These are phyloP conservation scores for Vespertilio murinus DNA, from an alignment of 2,797 vertebrate species.

Conservation along the genomic window DNA sequence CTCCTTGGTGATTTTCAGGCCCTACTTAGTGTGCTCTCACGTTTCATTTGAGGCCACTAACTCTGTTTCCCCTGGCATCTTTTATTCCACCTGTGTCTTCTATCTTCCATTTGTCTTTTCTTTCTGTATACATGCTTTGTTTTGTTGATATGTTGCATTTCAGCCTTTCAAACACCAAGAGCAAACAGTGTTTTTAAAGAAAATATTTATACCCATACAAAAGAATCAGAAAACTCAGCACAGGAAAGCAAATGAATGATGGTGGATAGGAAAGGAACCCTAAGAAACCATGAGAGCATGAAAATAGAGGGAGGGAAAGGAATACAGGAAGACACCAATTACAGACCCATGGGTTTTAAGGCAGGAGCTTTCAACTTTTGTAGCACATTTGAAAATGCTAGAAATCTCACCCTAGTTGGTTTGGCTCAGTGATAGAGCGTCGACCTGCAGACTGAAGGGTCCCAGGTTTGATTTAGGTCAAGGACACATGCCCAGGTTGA, in stretches of 20 bases:
- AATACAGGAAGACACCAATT: neutral
- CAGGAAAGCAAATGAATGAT: neutral
- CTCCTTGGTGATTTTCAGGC: neutral
- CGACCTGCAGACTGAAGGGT: no score
- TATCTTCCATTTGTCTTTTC: neutral
- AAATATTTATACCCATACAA: neutral
- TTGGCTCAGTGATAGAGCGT: no score
- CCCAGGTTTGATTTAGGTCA: no score
- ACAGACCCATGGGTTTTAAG: neutral
- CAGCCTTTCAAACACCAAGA: neutral
- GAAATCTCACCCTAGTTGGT: no score
- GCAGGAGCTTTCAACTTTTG: neutral
- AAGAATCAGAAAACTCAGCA: neutral
- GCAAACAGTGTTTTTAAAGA: neutral
- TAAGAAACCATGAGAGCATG: neutral
- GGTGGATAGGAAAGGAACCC: neutral
- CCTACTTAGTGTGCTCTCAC: neutral
- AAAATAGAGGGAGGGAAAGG: neutral
- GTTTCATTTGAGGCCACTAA: no score
- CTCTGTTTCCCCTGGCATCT: neutral
- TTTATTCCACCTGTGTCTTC: neutral
- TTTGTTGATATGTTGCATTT: neutral
- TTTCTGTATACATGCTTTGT: neutral
- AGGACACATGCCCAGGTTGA: no score
- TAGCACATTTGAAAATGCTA: neutral